Conservation (phyloP, 2,113 vertebrate genomes). For the Hydrochoerus hydrochaeris region DNA sequence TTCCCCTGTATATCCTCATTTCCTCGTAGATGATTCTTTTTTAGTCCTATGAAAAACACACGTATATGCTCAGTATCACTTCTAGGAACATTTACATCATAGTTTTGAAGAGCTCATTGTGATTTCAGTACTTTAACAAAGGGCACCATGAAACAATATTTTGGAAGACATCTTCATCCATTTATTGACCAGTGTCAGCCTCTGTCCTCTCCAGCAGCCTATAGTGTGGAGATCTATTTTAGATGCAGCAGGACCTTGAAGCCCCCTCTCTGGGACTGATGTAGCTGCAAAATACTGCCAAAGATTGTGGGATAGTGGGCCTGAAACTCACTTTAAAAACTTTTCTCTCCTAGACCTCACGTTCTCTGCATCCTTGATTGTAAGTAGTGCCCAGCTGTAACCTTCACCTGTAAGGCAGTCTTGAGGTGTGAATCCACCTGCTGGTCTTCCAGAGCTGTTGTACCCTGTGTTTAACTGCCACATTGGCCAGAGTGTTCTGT, state of each 20-base stretch:
- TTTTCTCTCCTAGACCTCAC: not conserved
- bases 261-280: not conserved
- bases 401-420: not conserved
- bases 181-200: not conserved
- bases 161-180: slow-evolving; percentile 6
- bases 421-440: not conserved
- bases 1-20: not conserved
- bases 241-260: not conserved
- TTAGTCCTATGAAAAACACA: not conserved
- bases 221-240: not conserved
- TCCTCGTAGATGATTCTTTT: not conserved
- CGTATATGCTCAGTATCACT: not conserved
- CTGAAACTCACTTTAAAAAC: not conserved
- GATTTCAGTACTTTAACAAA: slow-evolving; percentile 33
- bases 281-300: not conserved
- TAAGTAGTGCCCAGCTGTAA: not conserved
- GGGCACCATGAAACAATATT: not conserved
- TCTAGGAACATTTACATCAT: not conserved
- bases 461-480: not conserved
- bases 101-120: not conserved
- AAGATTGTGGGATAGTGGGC: not conserved
- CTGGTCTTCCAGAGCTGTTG: not conserved
- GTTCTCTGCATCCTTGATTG: not conserved
- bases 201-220: not conserved
- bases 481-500: not conserved